phyloP scores from a whole-genome alignment of 2,113 vertebrate species.

The Cervus canadensis region DNA sequence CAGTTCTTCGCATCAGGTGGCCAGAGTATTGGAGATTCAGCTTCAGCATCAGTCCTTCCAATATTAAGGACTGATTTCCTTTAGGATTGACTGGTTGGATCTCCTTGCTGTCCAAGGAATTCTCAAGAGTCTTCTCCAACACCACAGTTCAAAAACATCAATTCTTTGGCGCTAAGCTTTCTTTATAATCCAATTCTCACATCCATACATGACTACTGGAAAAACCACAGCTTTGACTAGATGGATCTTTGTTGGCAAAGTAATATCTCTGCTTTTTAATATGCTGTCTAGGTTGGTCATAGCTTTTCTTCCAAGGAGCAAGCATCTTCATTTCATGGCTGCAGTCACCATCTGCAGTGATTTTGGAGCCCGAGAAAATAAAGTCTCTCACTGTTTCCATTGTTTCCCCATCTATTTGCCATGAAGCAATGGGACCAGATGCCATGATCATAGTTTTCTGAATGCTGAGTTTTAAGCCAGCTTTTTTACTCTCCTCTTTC shows the following conservation, averaged over 20 bases:
- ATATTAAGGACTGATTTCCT: background rate
- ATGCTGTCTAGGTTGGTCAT: background rate
- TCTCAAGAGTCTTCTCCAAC: background rate
- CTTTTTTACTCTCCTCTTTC: background rate
- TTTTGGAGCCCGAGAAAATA: background rate
- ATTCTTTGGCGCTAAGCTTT: fast-evolving
- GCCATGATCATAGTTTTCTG: background rate
- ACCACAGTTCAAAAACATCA: background rate
- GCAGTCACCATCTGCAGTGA: background rate
- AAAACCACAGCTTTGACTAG: background rate
- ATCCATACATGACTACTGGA: background rate
- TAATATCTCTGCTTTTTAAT: background rate
- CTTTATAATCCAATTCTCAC: background rate
- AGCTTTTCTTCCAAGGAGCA: background rate
- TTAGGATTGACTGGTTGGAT: background rate
- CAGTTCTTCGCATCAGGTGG: background rate
- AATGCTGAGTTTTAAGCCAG: background rate
- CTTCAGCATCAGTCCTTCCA: background rate
- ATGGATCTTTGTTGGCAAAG: background rate
- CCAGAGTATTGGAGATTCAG: background rate
- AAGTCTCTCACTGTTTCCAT: background rate
- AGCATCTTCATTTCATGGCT: background rate
- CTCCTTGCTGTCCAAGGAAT: background rate
- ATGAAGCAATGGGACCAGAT: background rate
- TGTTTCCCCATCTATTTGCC: background rate